Evolutionary conservation across 1,140 invertebrate species (phyloP).

Genomic region (Cyclargus thomasi): DNA sequence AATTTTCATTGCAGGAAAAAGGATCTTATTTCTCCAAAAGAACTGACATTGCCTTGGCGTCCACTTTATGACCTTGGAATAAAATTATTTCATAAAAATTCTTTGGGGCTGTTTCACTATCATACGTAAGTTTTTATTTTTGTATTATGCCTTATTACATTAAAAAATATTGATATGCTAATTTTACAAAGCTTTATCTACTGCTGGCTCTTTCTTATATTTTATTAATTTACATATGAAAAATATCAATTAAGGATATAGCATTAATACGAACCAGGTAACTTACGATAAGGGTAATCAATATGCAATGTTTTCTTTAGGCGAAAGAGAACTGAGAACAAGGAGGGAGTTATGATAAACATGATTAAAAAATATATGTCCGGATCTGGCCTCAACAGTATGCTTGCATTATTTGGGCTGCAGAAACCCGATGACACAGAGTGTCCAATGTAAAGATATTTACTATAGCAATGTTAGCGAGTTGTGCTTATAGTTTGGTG

Average conservation of each 20-base stretch:
- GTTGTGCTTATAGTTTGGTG: slow-evolving; percentile 44
- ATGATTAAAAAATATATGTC: slow-evolving; percentile 60
- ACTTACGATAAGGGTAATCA: neutral
- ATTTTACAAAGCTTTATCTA: too few species aligned
- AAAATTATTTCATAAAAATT: slow-evolving; percentile 65
- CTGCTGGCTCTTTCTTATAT: too few species aligned
- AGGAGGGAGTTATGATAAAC: slow-evolving; percentile 39
- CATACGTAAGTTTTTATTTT: slow-evolving; percentile 73
- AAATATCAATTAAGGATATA: too few species aligned
- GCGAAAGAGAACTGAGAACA: slow-evolving; percentile 39
- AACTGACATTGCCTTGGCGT: slow-evolving; percentile 89
- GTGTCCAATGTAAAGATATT: slow-evolving; percentile 51
- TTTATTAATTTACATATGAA: too few species aligned
- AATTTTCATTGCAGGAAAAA: slow-evolving; percentile 79
- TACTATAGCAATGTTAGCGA: slow-evolving; percentile 29
- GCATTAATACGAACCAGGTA: neutral
- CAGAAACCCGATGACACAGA: slow-evolving; percentile 37
- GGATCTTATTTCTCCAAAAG: slow-evolving; percentile 84
- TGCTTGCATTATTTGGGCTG: slow-evolving; percentile 48
- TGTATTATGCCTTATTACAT: neutral
- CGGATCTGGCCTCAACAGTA: slow-evolving; percentile 51
- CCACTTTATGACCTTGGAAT: slow-evolving; percentile 85
- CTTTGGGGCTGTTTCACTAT: slow-evolving; percentile 78
- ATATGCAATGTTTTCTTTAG: slow-evolving; percentile 43
- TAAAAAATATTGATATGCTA: neutral